Percentiles rank a stretch among this genome's conserved stretches.
Evolutionary conservation across 2,797 vertebrate species (phyloP).

Genomic region (Eulemur mongoz): DNA sequence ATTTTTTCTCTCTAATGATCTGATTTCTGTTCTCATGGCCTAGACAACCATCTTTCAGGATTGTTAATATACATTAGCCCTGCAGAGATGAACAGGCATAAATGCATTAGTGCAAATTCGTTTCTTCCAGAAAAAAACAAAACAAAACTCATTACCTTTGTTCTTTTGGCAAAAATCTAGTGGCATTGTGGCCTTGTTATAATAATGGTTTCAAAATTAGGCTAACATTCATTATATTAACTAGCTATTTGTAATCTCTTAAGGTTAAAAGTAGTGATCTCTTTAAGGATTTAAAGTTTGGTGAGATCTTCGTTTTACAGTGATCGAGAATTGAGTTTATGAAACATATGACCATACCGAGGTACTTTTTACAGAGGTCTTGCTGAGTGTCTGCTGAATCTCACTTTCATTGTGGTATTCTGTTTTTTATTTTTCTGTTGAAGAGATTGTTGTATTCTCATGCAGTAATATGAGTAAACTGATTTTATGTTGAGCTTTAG

Average conservation of each 20-base stretch:
- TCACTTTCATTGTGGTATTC: background rate
- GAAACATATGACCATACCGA: background rate
- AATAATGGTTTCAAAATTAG: background rate
- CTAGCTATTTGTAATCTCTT: background rate
- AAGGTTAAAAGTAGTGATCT: background rate
- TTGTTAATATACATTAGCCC: background rate
- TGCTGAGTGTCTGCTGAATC: background rate
- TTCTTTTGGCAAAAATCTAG: background rate
- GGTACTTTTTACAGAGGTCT: background rate
- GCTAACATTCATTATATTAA: background rate
- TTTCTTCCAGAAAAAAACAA: background rate
- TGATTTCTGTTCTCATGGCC: background rate
- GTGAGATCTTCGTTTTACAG: background rate
- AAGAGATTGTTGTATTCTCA: background rate
- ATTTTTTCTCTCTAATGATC: background rate
- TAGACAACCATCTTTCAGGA: background rate
- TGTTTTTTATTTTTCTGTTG: background rate
- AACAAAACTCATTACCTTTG: background rate
- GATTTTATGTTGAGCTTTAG: background rate
- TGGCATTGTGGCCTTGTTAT: background rate
- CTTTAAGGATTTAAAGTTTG: background rate
- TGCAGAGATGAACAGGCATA: background rate
- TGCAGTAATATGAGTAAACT: background rate
- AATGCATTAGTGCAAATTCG: background rate
- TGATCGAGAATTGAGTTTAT: background rate